These are phyloP conservation scores for Lophius americanus DNA, from an alignment of 2,797 vertebrate genomes.

Conservation along the genomic window DNA sequence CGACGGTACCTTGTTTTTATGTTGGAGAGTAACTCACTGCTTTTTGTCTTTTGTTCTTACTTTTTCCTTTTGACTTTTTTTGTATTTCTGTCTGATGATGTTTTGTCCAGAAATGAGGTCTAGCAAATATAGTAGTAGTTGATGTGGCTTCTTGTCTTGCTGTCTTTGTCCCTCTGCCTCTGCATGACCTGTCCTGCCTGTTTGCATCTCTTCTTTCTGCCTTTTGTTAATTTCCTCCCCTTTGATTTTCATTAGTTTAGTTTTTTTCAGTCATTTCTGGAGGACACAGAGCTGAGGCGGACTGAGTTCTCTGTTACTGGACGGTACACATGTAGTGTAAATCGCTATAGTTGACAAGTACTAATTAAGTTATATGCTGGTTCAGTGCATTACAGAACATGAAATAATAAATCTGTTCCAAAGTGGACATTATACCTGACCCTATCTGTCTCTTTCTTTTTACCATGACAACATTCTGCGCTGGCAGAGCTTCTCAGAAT, in stretches of 20 bases:
- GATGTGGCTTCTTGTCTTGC: slow-evolving; percentile 80
- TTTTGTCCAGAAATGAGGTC: slow-evolving; percentile 81
- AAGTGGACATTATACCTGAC: slow-evolving; percentile 81
- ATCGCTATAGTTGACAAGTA: slow-evolving; percentile 66
- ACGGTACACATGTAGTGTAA: slow-evolving; percentile 75
- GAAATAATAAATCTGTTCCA: slow-evolving; percentile 67
- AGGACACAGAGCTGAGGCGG: slow-evolving; percentile 81
- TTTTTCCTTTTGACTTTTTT: slow-evolving; percentile 42
- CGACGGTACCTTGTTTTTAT: slow-evolving; percentile 72
- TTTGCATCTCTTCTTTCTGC: slow-evolving; percentile 32
- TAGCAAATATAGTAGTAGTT: slow-evolving; percentile 84
- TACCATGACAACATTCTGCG: slow-evolving; percentile 83
- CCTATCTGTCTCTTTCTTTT: slow-evolving; percentile 82
- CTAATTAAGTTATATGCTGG: slow-evolving; percentile 76
- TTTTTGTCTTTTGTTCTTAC: slow-evolving; percentile 66
- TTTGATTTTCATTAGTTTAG: slow-evolving; percentile 41
- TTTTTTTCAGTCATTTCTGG: slow-evolving; percentile 60
- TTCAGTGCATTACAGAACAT: slow-evolving; percentile 53
- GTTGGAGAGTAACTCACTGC: slow-evolving; percentile 76
- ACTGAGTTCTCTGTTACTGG: slow-evolving; percentile 82
- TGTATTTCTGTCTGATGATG: slow-evolving; percentile 66
- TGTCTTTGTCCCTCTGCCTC: slow-evolving; percentile 60
- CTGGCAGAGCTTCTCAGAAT: slow-evolving; percentile 88
- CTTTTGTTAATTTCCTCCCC: slow-evolving; percentile 59
- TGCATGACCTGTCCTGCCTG: slow-evolving; percentile 61